Conservation (phyloP, 2,888 invertebrate genomes). For the Machimus atricapillus region DNA sequence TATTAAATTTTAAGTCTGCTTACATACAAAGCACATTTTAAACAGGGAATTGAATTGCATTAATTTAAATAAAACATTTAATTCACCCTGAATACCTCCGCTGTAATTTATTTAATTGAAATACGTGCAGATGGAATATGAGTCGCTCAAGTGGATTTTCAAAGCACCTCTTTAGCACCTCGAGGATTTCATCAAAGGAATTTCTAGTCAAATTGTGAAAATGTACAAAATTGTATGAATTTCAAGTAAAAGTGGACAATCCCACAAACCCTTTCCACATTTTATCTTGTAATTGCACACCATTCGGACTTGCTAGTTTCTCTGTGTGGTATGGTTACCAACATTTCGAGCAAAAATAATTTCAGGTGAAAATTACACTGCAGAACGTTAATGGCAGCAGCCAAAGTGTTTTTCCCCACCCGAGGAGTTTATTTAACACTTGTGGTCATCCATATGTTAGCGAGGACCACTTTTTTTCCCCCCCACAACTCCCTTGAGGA, state of each 20-base stretch:
- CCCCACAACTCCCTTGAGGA: conserved; percentile 9
- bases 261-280: background rate
- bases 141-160: background rate
- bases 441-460: conserved; percentile 16
- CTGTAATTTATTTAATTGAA: background rate
- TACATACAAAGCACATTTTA: background rate
- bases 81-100: background rate
- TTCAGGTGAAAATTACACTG: conserved; percentile 36
- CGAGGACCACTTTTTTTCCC: background rate
- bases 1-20: too few species aligned
- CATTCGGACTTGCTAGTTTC: background rate
- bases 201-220: background rate
- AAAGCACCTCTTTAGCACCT: background rate
- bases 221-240: background rate
- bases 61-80: background rate
- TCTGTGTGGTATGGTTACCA: background rate
- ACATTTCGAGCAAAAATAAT: conserved; percentile 7
- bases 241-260: background rate
- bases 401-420: background rate
- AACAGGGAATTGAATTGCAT: background rate
- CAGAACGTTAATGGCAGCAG: conserved; percentile 5
- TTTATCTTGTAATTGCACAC: background rate
- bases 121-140: background rate
- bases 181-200: background rate
- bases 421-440: conserved; percentile 30